phyloP scores from a whole-genome alignment of 2,797 vertebrate species.

The Emydoidea blandingii region DNA sequence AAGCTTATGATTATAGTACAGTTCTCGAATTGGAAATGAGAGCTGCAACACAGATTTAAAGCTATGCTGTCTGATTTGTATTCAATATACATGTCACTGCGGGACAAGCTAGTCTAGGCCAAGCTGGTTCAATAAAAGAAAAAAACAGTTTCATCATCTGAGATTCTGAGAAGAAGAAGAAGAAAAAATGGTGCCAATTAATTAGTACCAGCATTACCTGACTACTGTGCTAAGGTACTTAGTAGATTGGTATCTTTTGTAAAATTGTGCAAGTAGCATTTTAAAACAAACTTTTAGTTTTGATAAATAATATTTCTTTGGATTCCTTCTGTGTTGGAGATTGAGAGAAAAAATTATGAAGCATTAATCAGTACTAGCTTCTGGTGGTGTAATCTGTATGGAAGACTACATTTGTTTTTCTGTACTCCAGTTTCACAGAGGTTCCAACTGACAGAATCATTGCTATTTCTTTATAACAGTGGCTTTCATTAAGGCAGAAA shows the following conservation, averaged over 20 bases:
- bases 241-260: constrained; percentile 61
- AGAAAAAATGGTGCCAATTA: constrained; percentile 70
- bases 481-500: constrained; percentile 42
- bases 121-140: constrained; percentile 78
- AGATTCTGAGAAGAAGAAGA: constrained; percentile 50
- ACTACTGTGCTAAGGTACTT: constrained; percentile 51
- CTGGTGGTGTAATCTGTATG: constrained; percentile 27
- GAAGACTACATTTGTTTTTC: constrained; percentile 54
- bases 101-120: constrained; percentile 85
- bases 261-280: constrained; percentile 59
- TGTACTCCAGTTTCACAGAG: constrained; percentile 15
- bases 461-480: constrained; percentile 15
- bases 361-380: constrained; percentile 34
- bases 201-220: constrained; percentile 78
- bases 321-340: constrained; percentile 26
- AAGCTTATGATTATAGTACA: constrained; percentile 92
- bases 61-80: constrained; percentile 92
- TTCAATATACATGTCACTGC: constrained; percentile 95
- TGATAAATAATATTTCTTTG: constrained; percentile 26
- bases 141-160: constrained; percentile 80
- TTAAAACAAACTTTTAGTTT: constrained; percentile 11
- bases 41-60: constrained; percentile 86
- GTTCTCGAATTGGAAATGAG: constrained; percentile 94
- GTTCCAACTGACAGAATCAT: constrained; percentile 36
- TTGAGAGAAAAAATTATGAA: not conserved